A percentile compares a stretch with the other conserved stretches of the same genome.
These are phyloP conservation scores for Poeciliopsis paucimaculata DNA, from an alignment of 2,797 vertebrate genomes.

Conservation along the genomic window DNA sequence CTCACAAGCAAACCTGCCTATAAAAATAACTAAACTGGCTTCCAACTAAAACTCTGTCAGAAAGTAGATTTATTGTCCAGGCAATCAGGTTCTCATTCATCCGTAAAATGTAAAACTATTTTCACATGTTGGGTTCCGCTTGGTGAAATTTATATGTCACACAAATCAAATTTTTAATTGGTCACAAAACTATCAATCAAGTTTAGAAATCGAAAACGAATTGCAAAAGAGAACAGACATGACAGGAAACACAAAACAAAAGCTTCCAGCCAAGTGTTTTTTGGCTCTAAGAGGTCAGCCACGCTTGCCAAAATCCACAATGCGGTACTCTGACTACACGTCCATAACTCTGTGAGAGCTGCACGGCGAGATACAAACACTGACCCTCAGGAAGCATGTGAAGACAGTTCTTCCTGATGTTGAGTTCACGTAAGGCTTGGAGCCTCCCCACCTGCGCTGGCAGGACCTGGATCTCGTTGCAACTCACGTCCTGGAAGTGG, in stretches of 20 bases:
- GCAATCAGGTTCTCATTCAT: not conserved
- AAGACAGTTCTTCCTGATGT: slow-evolving; percentile 96
- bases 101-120: not conserved
- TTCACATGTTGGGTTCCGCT: not conserved
- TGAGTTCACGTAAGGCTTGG: slow-evolving; percentile 92
- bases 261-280: not conserved
- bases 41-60: not conserved
- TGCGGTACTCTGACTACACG: rapidly evolving
- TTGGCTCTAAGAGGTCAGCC: not conserved
- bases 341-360: not conserved
- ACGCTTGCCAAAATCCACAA: slow-evolving; percentile 10
- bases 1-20: not conserved
- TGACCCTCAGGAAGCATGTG: slow-evolving; percentile 92
- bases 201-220: not conserved
- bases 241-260: slow-evolving; percentile 17
- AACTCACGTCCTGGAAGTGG: slow-evolving; percentile 92
- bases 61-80: not conserved
- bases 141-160: not conserved
- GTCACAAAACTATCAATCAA: not conserved
- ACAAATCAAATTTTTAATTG: not conserved
- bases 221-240: not conserved
- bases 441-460: slow-evolving; percentile 95
- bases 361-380: not conserved
- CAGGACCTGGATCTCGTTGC: slow-evolving; percentile 97
- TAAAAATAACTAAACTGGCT: not conserved